phyloP scores from a whole-genome alignment of 2,113 vertebrate genomes.

The Carettochelys insculpta region DNA sequence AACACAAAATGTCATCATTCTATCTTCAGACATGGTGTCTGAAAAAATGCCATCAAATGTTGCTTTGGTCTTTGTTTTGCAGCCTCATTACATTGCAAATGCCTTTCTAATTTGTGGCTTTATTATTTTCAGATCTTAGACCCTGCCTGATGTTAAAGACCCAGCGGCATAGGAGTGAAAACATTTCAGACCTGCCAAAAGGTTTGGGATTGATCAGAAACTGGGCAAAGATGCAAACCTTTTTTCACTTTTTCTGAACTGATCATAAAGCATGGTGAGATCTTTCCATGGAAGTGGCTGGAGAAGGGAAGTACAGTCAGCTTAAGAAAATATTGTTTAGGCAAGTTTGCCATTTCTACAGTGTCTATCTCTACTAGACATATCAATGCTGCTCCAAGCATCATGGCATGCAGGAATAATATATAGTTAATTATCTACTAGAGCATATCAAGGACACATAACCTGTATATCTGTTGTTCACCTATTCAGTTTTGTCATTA shows the following conservation, averaged over 20 bases:
- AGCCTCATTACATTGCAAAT: neutral
- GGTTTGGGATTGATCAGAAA: neutral
- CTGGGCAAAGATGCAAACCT: neutral
- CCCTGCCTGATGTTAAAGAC: neutral
- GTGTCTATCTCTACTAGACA: neutral
- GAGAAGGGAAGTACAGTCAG: neutral
- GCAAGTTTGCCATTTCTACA: accelerated
- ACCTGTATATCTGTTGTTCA: neutral
- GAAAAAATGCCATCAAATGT: neutral
- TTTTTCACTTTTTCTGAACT: neutral
- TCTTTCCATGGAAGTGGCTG: neutral
- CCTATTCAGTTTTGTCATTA: neutral
- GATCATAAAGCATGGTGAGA: neutral
- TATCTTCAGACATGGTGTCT: neutral
- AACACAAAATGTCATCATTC: neutral
- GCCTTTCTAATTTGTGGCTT: neutral
- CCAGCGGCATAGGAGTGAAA: neutral
- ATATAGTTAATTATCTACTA: neutral
- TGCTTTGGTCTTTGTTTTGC: neutral
- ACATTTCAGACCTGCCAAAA: neutral
- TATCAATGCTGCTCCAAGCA: neutral
- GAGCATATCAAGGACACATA: neutral
- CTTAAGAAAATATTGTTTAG: neutral
- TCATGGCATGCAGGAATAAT: neutral
- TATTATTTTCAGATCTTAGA: neutral